These are phyloP conservation scores for Coreius guichenoti DNA, from an alignment of 2,797 vertebrate species.

Conservation along the genomic window DNA sequence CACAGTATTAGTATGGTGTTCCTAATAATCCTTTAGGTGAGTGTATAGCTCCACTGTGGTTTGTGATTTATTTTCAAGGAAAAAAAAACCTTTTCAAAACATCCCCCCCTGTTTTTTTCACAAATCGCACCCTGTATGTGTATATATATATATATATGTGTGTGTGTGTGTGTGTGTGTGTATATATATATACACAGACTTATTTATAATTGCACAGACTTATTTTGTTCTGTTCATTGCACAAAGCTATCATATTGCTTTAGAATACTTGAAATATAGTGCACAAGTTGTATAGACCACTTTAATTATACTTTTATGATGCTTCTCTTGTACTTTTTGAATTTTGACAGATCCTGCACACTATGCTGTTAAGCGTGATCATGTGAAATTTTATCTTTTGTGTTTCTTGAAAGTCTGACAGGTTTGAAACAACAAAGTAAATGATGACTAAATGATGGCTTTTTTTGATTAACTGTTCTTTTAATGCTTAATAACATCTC, in stretches of 20 bases:
- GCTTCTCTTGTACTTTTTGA: background rate
- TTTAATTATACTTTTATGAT: background rate
- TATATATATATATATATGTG: too few relatives aligned
- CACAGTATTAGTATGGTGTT: too few relatives aligned
- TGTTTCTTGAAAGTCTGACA: background rate
- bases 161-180: too few relatives aligned
- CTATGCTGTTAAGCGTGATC: background rate
- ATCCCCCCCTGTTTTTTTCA: too few relatives aligned
- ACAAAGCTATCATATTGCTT: background rate
- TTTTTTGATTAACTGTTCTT: background rate
- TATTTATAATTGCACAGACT: too few relatives aligned
- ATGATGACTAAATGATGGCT: background rate
- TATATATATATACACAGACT: too few relatives aligned
- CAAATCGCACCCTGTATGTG: too few relatives aligned
- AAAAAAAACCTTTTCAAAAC: too few relatives aligned
- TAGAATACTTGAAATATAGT: background rate
- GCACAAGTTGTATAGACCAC: background rate
- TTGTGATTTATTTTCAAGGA: too few relatives aligned
- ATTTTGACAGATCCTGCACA: background rate
- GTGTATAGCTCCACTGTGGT: too few relatives aligned
- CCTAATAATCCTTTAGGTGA: too few relatives aligned
- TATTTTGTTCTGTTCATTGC: too few relatives aligned
- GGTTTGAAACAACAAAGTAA: background rate
- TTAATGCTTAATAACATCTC: conserved; percentile 7
- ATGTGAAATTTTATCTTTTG: background rate